Percentiles rank a stretch among this genome's conserved stretches.
Evolutionary conservation across 2,113 vertebrate genomes (phyloP).

Genomic region (Oxygymnocypris stewartii): DNA sequence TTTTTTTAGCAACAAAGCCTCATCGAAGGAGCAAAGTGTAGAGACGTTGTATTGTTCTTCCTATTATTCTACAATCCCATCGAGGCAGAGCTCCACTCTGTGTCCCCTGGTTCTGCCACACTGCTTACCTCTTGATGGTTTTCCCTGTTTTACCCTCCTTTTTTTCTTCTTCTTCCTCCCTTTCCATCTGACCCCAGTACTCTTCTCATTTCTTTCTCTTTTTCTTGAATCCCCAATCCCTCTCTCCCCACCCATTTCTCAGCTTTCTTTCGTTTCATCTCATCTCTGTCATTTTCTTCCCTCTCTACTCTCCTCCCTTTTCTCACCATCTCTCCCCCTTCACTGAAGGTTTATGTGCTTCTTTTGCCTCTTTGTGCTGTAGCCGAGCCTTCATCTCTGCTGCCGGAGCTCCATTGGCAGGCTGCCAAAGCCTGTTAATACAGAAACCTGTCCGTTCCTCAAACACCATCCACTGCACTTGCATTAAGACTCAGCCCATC

Average conservation of each 20-base stretch:
- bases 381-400: slow-evolving; percentile 37
- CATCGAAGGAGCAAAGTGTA: slow-evolving; percentile 18
- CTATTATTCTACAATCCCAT: slow-evolving; percentile 24
- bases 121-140: not conserved
- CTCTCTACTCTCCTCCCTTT: slow-evolving; percentile 4
- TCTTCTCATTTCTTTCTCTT: slow-evolving; percentile 7
- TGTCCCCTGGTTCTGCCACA: slow-evolving; percentile 22
- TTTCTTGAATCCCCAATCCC: not conserved
- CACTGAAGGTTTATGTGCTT: slow-evolving; percentile 40
- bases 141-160: not conserved
- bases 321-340: slow-evolving; percentile 10
- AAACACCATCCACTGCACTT: slow-evolving; percentile 32
- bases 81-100: slow-evolving; percentile 14
- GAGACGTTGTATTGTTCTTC: slow-evolving; percentile 29
- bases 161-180: not conserved
- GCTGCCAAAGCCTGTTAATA: slow-evolving; percentile 51
- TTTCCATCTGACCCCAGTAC: slow-evolving; percentile 9
- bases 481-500: slow-evolving; percentile 1
- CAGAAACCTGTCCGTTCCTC: slow-evolving; percentile 46
- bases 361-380: slow-evolving; percentile 36
- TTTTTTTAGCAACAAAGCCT: slow-evolving; percentile 28
- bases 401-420: slow-evolving; percentile 36
- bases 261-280: slow-evolving; percentile 10
- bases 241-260: slow-evolving; percentile 3
- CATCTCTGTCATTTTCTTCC: slow-evolving; percentile 13